Evolutionary conservation across 1,140 invertebrate species (phyloP).

Genomic region (Brachionus manjavacas): DNA sequence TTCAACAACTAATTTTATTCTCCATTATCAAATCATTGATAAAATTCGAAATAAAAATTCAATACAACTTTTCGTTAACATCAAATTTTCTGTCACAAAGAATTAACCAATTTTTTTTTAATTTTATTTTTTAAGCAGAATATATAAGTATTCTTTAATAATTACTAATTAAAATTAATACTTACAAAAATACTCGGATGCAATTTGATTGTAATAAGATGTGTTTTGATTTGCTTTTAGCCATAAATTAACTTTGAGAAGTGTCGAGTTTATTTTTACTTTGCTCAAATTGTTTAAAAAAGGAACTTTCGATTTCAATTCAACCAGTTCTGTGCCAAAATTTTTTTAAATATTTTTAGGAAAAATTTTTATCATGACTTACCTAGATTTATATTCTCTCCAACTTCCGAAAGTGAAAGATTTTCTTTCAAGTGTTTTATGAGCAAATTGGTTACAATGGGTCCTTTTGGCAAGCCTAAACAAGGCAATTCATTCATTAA

Average conservation of each 20-base stretch:
- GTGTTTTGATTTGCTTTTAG: slow-evolving; percentile 2
- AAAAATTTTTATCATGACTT: neutral
- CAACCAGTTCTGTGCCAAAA: neutral
- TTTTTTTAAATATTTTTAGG: neutral
- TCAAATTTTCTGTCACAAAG: too few relatives aligned
- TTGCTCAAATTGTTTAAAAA: neutral
- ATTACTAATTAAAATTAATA: neutral
- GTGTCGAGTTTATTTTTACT: slow-evolving; percentile 13
- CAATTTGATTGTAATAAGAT: neutral
- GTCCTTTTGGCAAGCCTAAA: neutral
- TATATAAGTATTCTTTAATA: too few relatives aligned
- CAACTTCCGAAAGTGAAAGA: neutral
- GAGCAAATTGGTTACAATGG: slow-evolving; percentile 13
- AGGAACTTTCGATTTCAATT: neutral
- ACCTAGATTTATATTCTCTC: neutral
- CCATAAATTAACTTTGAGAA: slow-evolving; percentile 28
- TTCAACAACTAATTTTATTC: too few relatives aligned
- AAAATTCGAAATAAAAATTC: too few relatives aligned
- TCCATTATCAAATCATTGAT: too few relatives aligned
- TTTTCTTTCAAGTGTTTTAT: slow-evolving; percentile 28
- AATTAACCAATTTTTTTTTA: neutral
- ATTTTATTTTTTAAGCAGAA: neutral
- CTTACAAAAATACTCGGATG: neutral
- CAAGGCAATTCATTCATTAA: neutral
- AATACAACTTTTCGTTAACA: too few relatives aligned